Conservation (phyloP, 1,140 invertebrate genomes). For the Pentalonia nigronervosa region DNA sequence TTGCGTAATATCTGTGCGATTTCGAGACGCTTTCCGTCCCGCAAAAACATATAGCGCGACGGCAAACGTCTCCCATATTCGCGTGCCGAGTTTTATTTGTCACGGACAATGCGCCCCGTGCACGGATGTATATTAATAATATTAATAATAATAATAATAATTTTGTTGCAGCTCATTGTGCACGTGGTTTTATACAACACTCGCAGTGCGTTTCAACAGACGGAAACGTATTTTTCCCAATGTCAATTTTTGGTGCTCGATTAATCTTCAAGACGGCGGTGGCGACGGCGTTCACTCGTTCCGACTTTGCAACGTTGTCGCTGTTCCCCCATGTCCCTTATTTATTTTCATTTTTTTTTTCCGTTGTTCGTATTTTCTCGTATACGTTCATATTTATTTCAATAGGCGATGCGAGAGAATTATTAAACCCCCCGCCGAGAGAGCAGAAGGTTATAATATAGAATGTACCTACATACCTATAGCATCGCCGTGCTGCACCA, state of each 20-base stretch:
- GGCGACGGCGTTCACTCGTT: neutral
- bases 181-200: neutral
- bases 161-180: neutral
- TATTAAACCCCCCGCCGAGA: neutral
- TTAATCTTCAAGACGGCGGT: neutral
- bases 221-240: neutral
- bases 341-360: neutral
- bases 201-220: neutral
- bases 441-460: neutral
- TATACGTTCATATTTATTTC: neutral
- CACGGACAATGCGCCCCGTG: neutral
- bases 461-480: neutral
- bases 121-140: neutral
- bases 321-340: neutral
- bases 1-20: neutral
- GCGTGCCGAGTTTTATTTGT: neutral
- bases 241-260: neutral
- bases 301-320: neutral
- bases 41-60: neutral
- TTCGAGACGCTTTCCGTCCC: neutral
- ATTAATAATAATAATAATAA: constrained; percentile 12
- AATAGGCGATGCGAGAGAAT: neutral
- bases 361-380: neutral
- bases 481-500: neutral
- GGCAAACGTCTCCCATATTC: neutral